A percentile compares a stretch with the other conserved stretches of the same genome.
phyloP scores from a whole-genome alignment of 2,113 vertebrate species.

The Sisor rabdophorus region DNA sequence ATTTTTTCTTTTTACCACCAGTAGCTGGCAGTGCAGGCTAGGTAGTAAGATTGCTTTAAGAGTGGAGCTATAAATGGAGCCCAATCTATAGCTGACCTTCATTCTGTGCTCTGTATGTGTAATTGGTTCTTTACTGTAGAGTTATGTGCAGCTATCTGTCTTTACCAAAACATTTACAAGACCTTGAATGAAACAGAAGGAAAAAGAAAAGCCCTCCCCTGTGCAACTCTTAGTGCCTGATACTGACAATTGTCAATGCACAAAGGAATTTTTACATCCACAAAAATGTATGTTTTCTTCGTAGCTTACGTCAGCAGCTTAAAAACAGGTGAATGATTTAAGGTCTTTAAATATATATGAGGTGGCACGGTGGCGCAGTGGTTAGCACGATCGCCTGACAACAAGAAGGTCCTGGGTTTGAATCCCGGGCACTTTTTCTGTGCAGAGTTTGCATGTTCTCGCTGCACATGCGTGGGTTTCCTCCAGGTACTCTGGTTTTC shows the following conservation, averaged over 20 bases:
- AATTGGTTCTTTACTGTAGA: slow-evolving; percentile 15
- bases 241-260: not conserved
- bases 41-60: not conserved
- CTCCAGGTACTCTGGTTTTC: no score
- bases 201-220: not conserved
- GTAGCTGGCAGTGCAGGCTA: slow-evolving; percentile 22
- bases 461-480: no score
- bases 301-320: not conserved
- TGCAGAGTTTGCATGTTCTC: no score
- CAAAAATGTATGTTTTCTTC: not conserved
- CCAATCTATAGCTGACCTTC: slow-evolving; percentile 17
- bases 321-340: not conserved
- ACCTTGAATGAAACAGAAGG: not conserved
- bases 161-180: slow-evolving; percentile 16
- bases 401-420: no score
- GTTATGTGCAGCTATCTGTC: not conserved
- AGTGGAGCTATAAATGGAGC: slow-evolving; percentile 10
- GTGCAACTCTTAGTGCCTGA: not conserved
- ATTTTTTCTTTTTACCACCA: not conserved
- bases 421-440: no score
- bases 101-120: slow-evolving; percentile 22
- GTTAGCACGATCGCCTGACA: no score
- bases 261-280: not conserved
- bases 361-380: no score
- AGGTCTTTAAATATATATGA: not conserved